Base-by-base conservation (phyloP, 1,140 invertebrate genomes). In the Bradynema listronoti region DNA sequence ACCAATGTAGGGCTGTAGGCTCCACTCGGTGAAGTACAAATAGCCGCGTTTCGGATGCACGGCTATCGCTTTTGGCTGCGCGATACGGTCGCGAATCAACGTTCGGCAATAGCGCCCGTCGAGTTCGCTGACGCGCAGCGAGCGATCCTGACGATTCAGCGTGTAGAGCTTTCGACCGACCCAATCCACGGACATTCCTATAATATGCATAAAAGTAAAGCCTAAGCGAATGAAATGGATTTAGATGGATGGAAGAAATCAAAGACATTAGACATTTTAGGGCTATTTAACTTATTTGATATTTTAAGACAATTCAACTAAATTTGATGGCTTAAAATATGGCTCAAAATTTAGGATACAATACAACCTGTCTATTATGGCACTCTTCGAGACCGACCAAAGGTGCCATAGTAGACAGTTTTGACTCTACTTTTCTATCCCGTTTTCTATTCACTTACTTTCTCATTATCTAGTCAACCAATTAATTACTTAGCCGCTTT, bases 71-170 rank as follows among this genome's bases (percentile, higher is more conserved):
- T 92, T 81, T 1, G 93, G 93, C 81, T 96, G 91, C 4, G 87
- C 84, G 57, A 96, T 89, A 9, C 86, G 86, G 68, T 87, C 85
- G 30, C 86, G 86, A 56, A 89, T 85, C 1, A 98, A 74, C 0
- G 90, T 95, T 72, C 87, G 88, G 27, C 91, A 83, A 72, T 87
- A 88, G 0, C 88, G 91, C 11, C 93, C 94, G 79, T 96, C 87
- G 45, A 96, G 79, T 79, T 97, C 91, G 50, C 81, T 74, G 0
- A 94, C 89, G 78, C 94, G 88, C 53, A 96, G 79, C 75, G 93
- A 90, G 80, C 91, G 91, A 0, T 89, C 89, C 75, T 91, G 89
- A 49, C 91, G 83, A 76, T 98, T 93, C n/a, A 96, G 80, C 91
- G 91, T 96, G 75, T 97, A 97, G 0, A 98, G 79, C 79, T 98